Percentiles rank a stretch among this genome's conserved stretches.
These are phyloP conservation scores for Aurelia sp. DNA, from an alignment of 30 jellyfish, hydroid and myxozoan species.

Conservation along the genomic window DNA sequence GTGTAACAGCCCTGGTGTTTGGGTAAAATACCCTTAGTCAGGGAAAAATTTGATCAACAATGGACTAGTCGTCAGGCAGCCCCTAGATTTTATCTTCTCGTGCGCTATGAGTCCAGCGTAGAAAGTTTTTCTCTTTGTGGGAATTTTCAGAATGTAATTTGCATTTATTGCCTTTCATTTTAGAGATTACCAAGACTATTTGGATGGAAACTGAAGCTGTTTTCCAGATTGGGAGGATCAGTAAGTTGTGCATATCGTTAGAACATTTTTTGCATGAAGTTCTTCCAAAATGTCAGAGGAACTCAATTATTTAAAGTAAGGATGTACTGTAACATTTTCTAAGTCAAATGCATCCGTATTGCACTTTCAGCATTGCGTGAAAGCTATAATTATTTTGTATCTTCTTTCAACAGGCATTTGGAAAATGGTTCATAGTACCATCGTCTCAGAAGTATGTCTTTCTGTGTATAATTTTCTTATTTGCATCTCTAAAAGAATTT, in stretches of 20 bases:
- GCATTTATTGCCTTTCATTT: neutral
- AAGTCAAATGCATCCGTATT: too few species aligned
- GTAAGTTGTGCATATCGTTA: neutral
- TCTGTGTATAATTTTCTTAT: neutral
- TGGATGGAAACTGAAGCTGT: constrained; percentile 46
- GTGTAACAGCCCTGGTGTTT: too few species aligned
- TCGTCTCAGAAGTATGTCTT: constrained; percentile 6
- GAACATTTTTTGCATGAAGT: neutral
- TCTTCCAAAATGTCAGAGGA: too few species aligned
- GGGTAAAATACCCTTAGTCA: too few species aligned
- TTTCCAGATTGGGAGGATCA: constrained; percentile 11
- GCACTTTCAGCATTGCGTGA: neutral
- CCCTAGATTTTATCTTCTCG: too few species aligned
- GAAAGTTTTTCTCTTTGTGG: too few species aligned
- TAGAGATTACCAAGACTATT: constrained; percentile 39
- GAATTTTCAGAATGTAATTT: neutral
- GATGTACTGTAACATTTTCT: too few species aligned
- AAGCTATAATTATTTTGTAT: neutral
- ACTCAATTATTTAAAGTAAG: too few species aligned
- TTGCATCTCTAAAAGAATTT: too few species aligned
- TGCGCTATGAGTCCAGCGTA: neutral
- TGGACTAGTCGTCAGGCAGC: too few species aligned
- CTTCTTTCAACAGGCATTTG: constrained; percentile 26
- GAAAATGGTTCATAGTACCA: constrained; percentile 21
- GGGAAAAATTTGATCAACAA: too few species aligned